A percentile compares a stretch with the other conserved stretches of the same genome.
Evolutionary conservation across 1,140 invertebrate species (phyloP).

Genomic region (Chironomus tepperi): DNA sequence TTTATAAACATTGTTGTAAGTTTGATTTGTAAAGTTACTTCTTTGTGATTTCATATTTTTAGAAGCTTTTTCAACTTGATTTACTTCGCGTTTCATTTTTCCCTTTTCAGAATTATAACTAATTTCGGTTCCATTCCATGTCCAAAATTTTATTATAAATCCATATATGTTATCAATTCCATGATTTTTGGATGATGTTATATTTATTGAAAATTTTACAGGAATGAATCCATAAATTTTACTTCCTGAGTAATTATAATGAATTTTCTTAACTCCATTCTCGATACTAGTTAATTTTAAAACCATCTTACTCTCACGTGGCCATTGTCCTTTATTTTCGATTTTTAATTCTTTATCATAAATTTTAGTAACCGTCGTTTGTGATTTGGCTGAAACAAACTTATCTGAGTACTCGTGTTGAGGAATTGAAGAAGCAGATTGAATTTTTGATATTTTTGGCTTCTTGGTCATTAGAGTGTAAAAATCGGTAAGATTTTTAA

Average conservation of each 20-base stretch:
- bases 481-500: slow-evolving; percentile 38
- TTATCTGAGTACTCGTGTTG: slow-evolving; percentile 42
- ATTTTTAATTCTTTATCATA: slow-evolving; percentile 50
- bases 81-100: neutral
- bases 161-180: slow-evolving; percentile 51
- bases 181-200: slow-evolving; percentile 30
- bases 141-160: slow-evolving; percentile 72
- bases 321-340: slow-evolving; percentile 55
- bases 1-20: neutral
- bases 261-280: slow-evolving; percentile 41
- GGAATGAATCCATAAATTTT: slow-evolving; percentile 58
- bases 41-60: slow-evolving; percentile 25
- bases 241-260: slow-evolving; percentile 46
- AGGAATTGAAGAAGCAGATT: slow-evolving; percentile 31
- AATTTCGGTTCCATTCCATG: slow-evolving; percentile 45
- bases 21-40: slow-evolving; percentile 10
- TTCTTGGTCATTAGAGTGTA: slow-evolving; percentile 40
- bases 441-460: slow-evolving; percentile 31
- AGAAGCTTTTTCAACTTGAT: neutral
- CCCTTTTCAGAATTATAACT: neutral
- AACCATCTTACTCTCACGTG: slow-evolving; percentile 51
- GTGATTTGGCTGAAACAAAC: slow-evolving; percentile 45
- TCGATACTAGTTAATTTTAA: slow-evolving; percentile 50
- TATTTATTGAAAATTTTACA: slow-evolving; percentile 50
- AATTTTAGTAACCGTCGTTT: slow-evolving; percentile 45